Evolutionary conservation across 2,113 vertebrate species (phyloP), one percentile per base, ranked within the genome.

Genomic region (Coturnix japonica): DNA sequence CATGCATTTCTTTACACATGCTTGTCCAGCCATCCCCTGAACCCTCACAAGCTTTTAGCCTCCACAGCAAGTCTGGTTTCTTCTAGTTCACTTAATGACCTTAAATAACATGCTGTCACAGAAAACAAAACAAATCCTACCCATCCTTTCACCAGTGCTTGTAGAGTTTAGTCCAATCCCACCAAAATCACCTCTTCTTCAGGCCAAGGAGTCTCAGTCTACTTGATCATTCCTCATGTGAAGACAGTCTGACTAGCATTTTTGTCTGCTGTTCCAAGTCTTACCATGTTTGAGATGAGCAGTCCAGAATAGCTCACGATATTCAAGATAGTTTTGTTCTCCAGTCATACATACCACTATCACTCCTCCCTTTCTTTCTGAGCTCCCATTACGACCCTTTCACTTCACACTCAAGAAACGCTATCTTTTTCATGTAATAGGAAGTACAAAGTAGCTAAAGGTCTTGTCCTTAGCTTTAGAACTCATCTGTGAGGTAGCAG

Each of bases 11-110:
- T 93, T 89, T 81, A 96, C 51, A 80, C 81, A 95, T 95, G 92
- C 79, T 87, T 74, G 87, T 91, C 85, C 85, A 85, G 87, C 77
- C 91, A 92, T 89, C 82, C 85, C 89, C 89, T 90, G 82, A 95
- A 92, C 51, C 56, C n/a, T 85, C 82, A 85, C 25, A 80, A 73
- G 78, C 87, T 87, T 94, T 74, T 80, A 85, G 72, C 67, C 30
- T 85, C 51, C 56, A 80, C 56, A 87, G 81, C 43, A 61, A 82
- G 63, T 26, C 33, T 66, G 28, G 43, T 12, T 85, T 28, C 64
- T 83, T 79, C 60, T 59, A 59, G 28, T 61, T 82, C 33, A 44
- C 80, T 77, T 71, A 83, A 82, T 64, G 20, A 85, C 39, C 59
- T 80, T 82, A 85, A 76, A 37, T 83, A 59, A 74, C 37, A n/a